Conservation (phyloP, 2,888 invertebrate genomes). For the Brachynemurus nebulosus region DNA sequence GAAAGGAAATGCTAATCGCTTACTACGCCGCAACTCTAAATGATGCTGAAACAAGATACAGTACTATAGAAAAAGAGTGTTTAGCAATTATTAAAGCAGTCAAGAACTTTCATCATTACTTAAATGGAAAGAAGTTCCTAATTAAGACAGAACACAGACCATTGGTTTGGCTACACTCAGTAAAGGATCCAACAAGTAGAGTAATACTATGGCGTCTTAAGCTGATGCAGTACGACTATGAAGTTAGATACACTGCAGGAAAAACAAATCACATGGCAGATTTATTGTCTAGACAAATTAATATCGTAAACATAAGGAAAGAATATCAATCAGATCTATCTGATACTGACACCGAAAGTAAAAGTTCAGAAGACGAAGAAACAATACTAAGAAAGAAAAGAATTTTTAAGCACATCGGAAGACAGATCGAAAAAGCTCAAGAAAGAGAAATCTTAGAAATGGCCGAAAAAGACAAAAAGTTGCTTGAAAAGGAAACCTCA, state of each 20-base stretch:
- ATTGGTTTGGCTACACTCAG: too few species aligned
- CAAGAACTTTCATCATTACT: background rate
- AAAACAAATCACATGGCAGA: background rate
- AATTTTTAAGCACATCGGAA: background rate
- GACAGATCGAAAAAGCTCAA: too few species aligned
- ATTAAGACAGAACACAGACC: background rate
- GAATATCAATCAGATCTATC: background rate
- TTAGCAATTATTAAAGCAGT: background rate
- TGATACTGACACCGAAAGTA: background rate
- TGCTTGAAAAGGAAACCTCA: background rate
- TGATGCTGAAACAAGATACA: background rate
- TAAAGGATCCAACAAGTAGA: background rate
- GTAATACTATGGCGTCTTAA: background rate
- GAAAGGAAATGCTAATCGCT: background rate
- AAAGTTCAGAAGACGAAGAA: background rate
- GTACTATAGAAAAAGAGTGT: background rate
- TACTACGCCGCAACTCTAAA: background rate
- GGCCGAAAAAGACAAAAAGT: background rate
- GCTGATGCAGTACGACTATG: background rate
- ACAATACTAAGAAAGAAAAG: background rate
- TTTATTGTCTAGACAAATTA: background rate
- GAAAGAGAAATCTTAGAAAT: too few species aligned
- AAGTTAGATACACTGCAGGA: background rate
- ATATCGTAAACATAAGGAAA: too few species aligned
- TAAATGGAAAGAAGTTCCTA: background rate